Base-by-base conservation (phyloP, 2,113 vertebrate species). In the Colius striatus region DNA sequence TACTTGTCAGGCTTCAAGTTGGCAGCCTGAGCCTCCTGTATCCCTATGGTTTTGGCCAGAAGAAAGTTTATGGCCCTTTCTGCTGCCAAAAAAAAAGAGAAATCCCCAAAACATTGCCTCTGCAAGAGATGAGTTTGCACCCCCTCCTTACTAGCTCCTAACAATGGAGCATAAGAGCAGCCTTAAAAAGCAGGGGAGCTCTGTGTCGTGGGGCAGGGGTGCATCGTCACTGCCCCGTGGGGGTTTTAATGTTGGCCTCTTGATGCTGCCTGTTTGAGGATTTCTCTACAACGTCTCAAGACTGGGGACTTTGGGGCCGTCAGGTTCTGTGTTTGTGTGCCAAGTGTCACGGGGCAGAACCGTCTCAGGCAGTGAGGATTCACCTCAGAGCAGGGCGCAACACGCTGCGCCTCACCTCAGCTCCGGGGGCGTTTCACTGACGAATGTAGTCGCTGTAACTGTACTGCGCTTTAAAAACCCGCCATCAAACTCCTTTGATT, bases 231-330 rank as follows among this genome's bases (percentile, higher is more conserved):
- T 29, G 32, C 20, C 23, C 36, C 23, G 10, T 0, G 0, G 4
- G 7, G 30, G 21, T 41, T 67, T 17, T 30, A 26, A 3, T 15
- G 3, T 16, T 53, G 32, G 4, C 53, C 19, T 5, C 14, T 6
- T 2, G 0, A 30, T 14, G 61, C 13, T 26, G 6, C 18, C 4
- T 1, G 2, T 1, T 18, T 26, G 66, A 18, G 22, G 32, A 8
- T 72, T 38, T 76, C 50, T 57, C 60, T 22, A 22, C 9, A 16
- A 32, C 0, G 0, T 16, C 32, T 27, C 29, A 21, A 11, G 5
- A 5, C 13, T 16, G 53, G 13, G 45, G 12, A 4, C 21, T 10
- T 4, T 30, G 18, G 58, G 54, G 17, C 38, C 13, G 13, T 1
- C 14, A 25, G 17, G 45, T 26, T 45, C 30, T 45, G 16, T 3